phyloP scores from a whole-genome alignment of 2,888 invertebrate genomes.

The Pseudococcus viburni region DNA sequence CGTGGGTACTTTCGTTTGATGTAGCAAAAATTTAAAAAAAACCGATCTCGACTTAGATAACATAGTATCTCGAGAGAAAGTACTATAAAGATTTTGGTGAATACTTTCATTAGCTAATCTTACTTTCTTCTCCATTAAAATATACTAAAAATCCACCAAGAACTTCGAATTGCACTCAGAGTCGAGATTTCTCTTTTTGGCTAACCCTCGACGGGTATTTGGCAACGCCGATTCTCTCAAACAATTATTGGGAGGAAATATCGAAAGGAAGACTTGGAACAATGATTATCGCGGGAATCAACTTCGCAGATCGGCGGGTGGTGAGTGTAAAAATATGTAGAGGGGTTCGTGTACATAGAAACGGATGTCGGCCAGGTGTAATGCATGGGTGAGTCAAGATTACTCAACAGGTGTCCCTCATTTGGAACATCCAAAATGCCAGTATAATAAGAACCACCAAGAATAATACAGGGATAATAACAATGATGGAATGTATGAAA shows the following conservation, averaged over 20 bases:
- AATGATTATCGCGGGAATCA: conserved; percentile 39
- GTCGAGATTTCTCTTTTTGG: conserved; percentile 43
- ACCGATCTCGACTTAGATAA: not conserved
- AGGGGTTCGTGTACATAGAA: conserved; percentile 34
- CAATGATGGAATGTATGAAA: conserved; percentile 55
- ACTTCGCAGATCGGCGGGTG: conserved; percentile 35
- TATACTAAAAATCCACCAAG: not conserved
- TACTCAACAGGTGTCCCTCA: conserved; percentile 59
- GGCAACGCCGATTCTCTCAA: conserved; percentile 6
- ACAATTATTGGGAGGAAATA: conserved; percentile 38
- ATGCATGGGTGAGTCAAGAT: conserved; percentile 60
- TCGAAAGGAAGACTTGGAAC: conserved; percentile 19
- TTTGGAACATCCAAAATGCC: conserved; percentile 25
- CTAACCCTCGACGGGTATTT: not conserved
- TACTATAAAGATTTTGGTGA: not conserved
- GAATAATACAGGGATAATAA: conserved; percentile 55
- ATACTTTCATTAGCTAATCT: conserved; percentile 6
- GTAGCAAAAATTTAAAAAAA: not conserved
- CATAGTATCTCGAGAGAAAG: conserved; percentile 32
- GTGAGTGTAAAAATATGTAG: conserved; percentile 29
- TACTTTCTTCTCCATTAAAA: conserved; percentile 32
- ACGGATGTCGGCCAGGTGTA: conserved; percentile 62
- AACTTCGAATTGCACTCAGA: not conserved
- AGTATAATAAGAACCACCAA: conserved; percentile 30
- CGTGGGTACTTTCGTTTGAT: not conserved